These are phyloP conservation scores for Ichneumoninae sp. DNA, from an alignment of 2,888 invertebrate genomes.

Conservation along the genomic window DNA sequence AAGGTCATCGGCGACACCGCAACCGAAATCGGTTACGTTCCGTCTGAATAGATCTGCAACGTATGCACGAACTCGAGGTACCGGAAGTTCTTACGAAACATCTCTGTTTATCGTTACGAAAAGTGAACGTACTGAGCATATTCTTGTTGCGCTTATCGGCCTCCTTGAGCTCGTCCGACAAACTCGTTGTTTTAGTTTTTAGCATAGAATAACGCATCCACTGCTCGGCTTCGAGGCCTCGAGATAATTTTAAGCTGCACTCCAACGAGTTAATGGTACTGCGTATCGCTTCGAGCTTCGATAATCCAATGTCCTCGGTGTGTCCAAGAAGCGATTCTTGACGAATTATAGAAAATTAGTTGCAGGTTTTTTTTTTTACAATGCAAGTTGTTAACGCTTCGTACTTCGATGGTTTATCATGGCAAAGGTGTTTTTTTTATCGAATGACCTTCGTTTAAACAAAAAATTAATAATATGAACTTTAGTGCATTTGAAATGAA, in stretches of 20 bases:
- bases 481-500: not conserved
- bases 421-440: constrained; percentile 3
- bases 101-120: not conserved
- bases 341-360: not conserved
- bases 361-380: not conserved
- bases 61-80: not conserved
- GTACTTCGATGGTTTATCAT: constrained; percentile 9
- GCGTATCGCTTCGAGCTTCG: constrained; percentile 59
- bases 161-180: constrained; percentile 70
- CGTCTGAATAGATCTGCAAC: constrained; percentile 76
- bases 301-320: constrained; percentile 33
- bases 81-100: not conserved
- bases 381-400: not conserved
- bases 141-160: constrained; percentile 75
- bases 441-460: not conserved
- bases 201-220: constrained; percentile 70
- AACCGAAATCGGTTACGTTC: constrained; percentile 73
- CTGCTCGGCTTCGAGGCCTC: constrained; percentile 71
- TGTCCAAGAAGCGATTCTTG: constrained; percentile 2
- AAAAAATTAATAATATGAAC: not conserved
- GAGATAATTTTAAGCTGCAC: constrained; percentile 70
- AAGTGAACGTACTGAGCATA: constrained; percentile 74
- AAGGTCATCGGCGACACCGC: constrained; percentile 66
- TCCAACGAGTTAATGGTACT: constrained; percentile 69
- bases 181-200: constrained; percentile 67